Percentiles rank a stretch among this genome's conserved stretches.
phyloP scores from a whole-genome alignment of 2,797 vertebrate genomes.

The Hypotaenidia philippensis region DNA sequence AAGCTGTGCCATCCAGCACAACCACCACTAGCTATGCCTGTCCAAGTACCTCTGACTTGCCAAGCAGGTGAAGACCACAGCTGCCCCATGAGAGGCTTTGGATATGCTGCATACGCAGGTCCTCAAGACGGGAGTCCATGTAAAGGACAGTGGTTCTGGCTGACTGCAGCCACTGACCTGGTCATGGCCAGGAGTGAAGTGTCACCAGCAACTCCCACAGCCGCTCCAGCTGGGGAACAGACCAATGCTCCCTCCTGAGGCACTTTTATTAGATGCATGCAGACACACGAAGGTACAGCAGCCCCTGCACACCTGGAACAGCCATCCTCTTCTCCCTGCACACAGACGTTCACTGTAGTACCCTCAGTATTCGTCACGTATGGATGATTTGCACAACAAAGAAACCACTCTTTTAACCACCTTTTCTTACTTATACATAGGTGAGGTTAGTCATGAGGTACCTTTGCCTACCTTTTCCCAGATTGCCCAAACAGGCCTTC shows the following conservation, averaged over 20 bases:
- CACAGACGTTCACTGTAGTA: rapidly evolving
- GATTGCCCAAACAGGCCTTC: not conserved
- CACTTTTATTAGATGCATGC: rapidly evolving
- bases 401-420: not conserved
- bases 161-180: rapidly evolving
- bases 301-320: not conserved
- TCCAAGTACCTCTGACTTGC: rapidly evolving
- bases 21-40: rapidly evolving
- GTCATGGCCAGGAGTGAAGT: not conserved
- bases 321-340: too few species aligned
- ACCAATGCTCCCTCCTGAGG: not conserved
- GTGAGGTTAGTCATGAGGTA: not conserved
- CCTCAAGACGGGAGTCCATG: not conserved
- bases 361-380: rapidly evolving
- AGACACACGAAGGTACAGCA: not conserved
- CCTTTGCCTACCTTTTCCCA: not conserved
- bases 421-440: rapidly evolving
- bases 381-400: rapidly evolving
- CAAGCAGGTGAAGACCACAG: not conserved
- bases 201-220: rapidly evolving
- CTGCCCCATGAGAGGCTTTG: not conserved
- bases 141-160: rapidly evolving
- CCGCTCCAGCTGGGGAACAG: too few species aligned
- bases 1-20: not conserved
- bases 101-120: not conserved